Percentiles rank a stretch among this genome's conserved stretches.
These are phyloP conservation scores for Tolmerus cingulatus DNA, from an alignment of 2,888 invertebrate genomes.

Conservation along the genomic window DNA sequence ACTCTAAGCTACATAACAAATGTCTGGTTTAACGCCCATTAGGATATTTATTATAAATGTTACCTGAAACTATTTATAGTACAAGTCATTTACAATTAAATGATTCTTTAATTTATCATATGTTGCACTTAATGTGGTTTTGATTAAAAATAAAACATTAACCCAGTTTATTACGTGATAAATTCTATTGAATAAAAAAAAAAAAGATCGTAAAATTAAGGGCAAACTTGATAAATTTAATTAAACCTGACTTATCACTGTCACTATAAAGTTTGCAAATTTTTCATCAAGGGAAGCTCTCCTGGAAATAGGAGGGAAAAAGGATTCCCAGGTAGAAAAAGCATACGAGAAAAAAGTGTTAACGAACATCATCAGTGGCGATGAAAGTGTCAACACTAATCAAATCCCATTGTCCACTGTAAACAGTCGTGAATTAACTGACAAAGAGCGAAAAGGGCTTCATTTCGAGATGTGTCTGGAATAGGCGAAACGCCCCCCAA, in stretches of 20 bases:
- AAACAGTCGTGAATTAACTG: conserved; percentile 1
- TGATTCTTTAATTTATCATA: no score
- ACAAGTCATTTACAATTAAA: no score
- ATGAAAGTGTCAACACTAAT: conserved; percentile 36
- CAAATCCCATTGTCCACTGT: conserved; percentile 30
- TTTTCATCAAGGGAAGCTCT: not conserved
- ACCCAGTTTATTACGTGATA: not conserved
- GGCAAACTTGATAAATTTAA: not conserved
- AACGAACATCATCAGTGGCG: conserved; percentile 10
- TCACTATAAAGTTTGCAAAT: not conserved
- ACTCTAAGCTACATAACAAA: no score
- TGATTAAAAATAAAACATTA: not conserved
- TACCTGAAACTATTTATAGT: no score
- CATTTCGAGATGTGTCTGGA: conserved; percentile 10
- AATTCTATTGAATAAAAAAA: not conserved
- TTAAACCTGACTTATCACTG: not conserved
- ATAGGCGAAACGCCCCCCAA: not conserved
- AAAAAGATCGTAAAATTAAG: not conserved
- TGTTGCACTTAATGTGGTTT: not conserved
- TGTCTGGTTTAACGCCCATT: no score
- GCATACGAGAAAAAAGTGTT: not conserved
- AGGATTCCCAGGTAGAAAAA: not conserved
- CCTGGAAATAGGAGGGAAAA: not conserved
- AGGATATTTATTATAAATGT: no score
- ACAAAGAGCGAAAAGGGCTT: conserved; percentile 10